Evolutionary conservation across 2,888 invertebrate species (phyloP).

Genomic region (Patella ulyssiponensis): DNA sequence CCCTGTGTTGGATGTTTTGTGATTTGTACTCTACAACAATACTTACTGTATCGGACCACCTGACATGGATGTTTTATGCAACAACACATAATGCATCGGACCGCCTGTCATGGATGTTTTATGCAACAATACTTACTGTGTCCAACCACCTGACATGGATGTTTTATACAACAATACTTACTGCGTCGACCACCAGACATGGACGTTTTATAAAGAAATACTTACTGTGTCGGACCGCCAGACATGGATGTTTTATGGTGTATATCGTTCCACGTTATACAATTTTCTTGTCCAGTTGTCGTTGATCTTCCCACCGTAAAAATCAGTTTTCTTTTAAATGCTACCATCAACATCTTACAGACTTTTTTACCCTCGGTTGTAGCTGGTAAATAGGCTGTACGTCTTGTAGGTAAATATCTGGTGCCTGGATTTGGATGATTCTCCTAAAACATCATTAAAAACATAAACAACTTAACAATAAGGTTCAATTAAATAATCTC

Average conservation of each 20-base stretch:
- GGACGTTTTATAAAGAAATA: neutral
- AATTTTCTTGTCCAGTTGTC: slow-evolving; percentile 59
- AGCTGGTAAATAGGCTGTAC: slow-evolving; percentile 62
- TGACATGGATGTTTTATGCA: too few relatives aligned
- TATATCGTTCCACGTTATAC: slow-evolving; percentile 59
- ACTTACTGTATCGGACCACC: too few relatives aligned
- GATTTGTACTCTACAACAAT: too few relatives aligned
- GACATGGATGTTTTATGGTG: slow-evolving; percentile 57
- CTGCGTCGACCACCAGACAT: too few relatives aligned
- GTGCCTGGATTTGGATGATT: slow-evolving; percentile 60
- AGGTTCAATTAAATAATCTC: too few relatives aligned
- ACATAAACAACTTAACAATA: too few relatives aligned
- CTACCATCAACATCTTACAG: slow-evolving; percentile 48
- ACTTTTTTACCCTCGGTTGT: slow-evolving; percentile 55
- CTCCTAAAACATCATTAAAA: slow-evolving; percentile 28
- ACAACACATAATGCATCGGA: slow-evolving; percentile 43
- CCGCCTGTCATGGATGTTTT: slow-evolving; percentile 53
- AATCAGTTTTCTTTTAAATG: slow-evolving; percentile 53
- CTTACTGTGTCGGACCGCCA: slow-evolving; percentile 47
- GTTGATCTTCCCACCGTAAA: slow-evolving; percentile 61
- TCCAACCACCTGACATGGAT: slow-evolving; percentile 40
- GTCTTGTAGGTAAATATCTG: slow-evolving; percentile 51
- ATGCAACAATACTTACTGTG: slow-evolving; percentile 53
- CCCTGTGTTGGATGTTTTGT: too few relatives aligned
- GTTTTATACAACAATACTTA: too few relatives aligned